Conservation (phyloP, 2,797 vertebrate species). For the Agapornis canus region DNA sequence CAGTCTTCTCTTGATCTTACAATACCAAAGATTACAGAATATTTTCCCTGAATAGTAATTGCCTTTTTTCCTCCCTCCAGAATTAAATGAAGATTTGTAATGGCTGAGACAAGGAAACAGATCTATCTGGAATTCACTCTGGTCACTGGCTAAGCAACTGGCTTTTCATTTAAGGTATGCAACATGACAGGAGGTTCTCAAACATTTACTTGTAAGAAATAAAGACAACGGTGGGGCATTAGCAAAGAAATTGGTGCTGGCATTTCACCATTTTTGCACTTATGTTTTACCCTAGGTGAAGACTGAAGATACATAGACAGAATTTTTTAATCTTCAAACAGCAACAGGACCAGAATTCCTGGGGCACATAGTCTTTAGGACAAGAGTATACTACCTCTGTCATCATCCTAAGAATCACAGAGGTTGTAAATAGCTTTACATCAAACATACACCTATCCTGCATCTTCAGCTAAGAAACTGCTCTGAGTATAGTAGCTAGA, state of each 20-base stretch:
- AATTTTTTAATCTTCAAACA: neutral
- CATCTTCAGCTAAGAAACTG: neutral
- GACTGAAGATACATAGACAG: neutral
- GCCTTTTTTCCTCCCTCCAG: neutral
- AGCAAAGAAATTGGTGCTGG: neutral
- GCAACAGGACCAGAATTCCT: neutral
- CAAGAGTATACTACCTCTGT: neutral
- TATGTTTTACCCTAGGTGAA: neutral
- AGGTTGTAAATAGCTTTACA: neutral
- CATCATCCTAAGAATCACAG: neutral
- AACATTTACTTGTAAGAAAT: neutral
- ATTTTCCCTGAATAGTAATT: neutral
- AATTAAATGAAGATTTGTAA: neutral
- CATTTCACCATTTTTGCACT: neutral
- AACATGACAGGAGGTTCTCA: neutral
- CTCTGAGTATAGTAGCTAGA: neutral
- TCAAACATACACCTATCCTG: neutral
- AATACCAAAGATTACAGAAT: neutral
- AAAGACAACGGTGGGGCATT: neutral
- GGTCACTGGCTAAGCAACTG: neutral
- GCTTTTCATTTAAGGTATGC: neutral
- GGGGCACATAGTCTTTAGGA: neutral
- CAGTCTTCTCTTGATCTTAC: neutral
- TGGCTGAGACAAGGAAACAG: neutral
- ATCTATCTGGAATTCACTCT: neutral